A percentile compares a stretch with the other conserved stretches of the same genome.
phyloP scores from a whole-genome alignment of 2,113 vertebrate species.

The Scomber japonicus region DNA sequence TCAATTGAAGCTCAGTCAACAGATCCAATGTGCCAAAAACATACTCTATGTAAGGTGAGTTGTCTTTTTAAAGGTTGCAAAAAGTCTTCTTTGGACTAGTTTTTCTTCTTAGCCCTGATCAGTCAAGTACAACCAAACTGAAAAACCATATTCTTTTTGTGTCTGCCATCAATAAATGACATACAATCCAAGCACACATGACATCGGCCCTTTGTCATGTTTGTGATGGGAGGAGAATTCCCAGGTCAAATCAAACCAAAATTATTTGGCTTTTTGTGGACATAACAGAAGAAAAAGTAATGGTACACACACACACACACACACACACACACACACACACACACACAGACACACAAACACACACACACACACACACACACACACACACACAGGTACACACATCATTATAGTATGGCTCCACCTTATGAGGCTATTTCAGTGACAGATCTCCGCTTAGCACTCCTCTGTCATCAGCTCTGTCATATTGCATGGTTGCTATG shows the following conservation, averaged over 20 bases:
- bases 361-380: constrained; percentile 26
- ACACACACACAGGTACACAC: constrained; percentile 39
- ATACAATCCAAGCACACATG: constrained; percentile 51
- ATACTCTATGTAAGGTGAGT: background rate
- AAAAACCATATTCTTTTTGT: constrained; percentile 23
- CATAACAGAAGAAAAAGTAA: constrained; percentile 58
- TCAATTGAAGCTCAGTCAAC: too few species aligned
- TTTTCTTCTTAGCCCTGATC: constrained; percentile 13
- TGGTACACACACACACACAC: constrained; percentile 15
- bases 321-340: constrained; percentile 23
- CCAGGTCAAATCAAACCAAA: constrained; percentile 60
- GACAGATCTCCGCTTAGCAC: constrained; percentile 89
- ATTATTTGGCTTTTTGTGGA: constrained; percentile 56
- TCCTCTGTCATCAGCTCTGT: constrained; percentile 90
- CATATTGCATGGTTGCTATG: constrained; percentile 89
- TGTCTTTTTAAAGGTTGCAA: background rate
- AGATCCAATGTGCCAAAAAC: background rate
- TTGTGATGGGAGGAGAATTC: constrained; percentile 47
- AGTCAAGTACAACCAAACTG: constrained; percentile 24
- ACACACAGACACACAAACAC: constrained; percentile 26
- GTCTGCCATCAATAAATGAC: constrained; percentile 28
- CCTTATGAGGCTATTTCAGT: constrained; percentile 83
- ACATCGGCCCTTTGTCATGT: constrained; percentile 55
- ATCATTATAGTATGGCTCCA: constrained; percentile 61
- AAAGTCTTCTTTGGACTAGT: constrained; percentile 3